Conservation (phyloP, 2,797 vertebrate genomes). For the Psittacula derbiana region DNA sequence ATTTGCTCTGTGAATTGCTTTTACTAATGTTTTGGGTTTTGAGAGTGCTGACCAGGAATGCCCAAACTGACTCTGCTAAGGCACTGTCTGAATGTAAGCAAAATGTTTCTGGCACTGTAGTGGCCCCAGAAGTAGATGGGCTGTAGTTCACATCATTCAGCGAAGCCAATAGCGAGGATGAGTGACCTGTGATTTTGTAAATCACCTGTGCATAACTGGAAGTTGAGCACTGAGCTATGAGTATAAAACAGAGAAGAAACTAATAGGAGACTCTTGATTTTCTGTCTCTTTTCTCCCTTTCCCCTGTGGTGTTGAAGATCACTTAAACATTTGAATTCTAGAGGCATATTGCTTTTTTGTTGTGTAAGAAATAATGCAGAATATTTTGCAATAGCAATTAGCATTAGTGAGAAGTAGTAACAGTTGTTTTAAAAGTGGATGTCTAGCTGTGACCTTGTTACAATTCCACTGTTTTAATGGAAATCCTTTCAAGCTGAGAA, state of each 20-base stretch:
- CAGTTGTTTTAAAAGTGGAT: not conserved
- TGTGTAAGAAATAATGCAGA: not conserved
- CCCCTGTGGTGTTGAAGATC: accelerated
- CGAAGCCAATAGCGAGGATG: not conserved
- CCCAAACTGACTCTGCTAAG: not conserved
- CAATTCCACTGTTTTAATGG: not conserved
- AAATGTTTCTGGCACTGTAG: not conserved
- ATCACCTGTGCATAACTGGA: not conserved
- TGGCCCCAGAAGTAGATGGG: not conserved
- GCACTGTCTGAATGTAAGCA: not conserved
- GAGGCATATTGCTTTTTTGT: not conserved
- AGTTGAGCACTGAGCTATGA: not conserved
- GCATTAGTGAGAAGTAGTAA: not conserved
- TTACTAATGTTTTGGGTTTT: not conserved
- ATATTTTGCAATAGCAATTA: not conserved
- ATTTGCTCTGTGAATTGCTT: not conserved
- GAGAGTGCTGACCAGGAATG: not conserved
- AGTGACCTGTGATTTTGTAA: not conserved
- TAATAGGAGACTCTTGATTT: not conserved
- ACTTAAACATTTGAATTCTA: not conserved
- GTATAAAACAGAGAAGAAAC: not conserved
- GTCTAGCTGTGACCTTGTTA: not conserved
- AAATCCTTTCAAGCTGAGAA: not conserved
- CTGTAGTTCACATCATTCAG: not conserved
- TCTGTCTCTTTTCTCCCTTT: not conserved